Evolutionary conservation across 2,113 vertebrate genomes (phyloP).

Genomic region (Labeo catla): DNA sequence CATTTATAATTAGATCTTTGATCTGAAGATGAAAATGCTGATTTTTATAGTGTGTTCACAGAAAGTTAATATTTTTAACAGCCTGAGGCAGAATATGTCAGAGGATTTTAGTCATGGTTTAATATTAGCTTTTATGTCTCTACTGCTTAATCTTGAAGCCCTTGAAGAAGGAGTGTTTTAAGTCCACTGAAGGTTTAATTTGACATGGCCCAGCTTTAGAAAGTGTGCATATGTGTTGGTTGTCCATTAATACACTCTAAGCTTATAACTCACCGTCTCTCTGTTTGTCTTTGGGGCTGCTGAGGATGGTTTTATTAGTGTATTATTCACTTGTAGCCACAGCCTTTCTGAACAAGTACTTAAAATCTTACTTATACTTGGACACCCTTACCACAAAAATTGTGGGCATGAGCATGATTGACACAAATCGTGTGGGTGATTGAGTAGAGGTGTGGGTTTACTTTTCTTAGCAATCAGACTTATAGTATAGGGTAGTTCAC

Average conservation of each 20-base stretch:
- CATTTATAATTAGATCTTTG: constrained; percentile 1
- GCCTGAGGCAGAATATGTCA: neutral
- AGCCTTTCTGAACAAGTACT: neutral
- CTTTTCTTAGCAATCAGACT: neutral
- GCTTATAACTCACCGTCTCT: neutral
- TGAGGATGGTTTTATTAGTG: neutral
- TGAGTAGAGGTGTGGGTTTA: neutral
- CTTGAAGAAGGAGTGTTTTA: constrained; percentile 16
- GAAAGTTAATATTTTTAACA: neutral
- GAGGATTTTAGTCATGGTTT: constrained; percentile 5
- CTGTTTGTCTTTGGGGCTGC: constrained; percentile 4
- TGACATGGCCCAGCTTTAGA: neutral
- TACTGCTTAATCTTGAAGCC: constrained; percentile 13
- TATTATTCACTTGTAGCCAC: neutral
- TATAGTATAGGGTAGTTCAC: neutral
- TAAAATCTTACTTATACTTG: neutral
- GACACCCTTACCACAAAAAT: neutral
- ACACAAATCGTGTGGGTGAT: neutral
- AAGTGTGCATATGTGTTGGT: neutral
- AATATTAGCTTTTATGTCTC: constrained; percentile 1
- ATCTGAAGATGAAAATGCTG: neutral
- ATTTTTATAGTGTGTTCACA: neutral
- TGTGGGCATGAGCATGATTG: neutral
- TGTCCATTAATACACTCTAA: neutral
- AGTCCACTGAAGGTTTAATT: constrained; percentile 22